phyloP scores from a whole-genome alignment of 2,113 vertebrate genomes.

The Saccopteryx bilineata region DNA sequence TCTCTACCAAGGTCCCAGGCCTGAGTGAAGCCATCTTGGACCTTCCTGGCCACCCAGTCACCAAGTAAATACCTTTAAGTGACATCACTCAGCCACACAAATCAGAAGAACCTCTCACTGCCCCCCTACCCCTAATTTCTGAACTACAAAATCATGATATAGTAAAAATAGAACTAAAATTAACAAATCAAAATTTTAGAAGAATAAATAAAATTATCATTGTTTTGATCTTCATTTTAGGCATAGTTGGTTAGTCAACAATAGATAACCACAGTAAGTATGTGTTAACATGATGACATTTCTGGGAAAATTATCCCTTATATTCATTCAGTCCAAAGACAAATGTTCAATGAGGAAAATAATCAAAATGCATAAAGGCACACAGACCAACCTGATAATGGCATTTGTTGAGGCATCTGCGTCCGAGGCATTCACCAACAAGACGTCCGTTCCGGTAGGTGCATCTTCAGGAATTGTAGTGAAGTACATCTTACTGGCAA shows the following conservation, averaged over 20 bases:
- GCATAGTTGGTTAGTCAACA: neutral
- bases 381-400: conserved; percentile 92
- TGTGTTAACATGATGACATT: neutral
- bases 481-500: conserved; percentile 92
- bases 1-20: neutral
- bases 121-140: neutral
- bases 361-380: neutral
- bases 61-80: neutral
- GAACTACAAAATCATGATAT: neutral
- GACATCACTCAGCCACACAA: neutral
- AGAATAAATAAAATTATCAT: neutral
- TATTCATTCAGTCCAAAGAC: neutral
- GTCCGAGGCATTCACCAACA: conserved; percentile 95
- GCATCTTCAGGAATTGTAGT: conserved; percentile 94
- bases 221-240: neutral
- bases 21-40: neutral
- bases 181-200: neutral
- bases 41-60: neutral
- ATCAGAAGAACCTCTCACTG: neutral
- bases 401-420: conserved; percentile 94
- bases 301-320: neutral
- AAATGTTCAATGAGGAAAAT: neutral
- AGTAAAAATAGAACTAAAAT: neutral
- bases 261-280: neutral
- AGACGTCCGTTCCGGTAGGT: conserved; percentile 95